Conservation (phyloP, 2,113 vertebrate species). For the Colinus virginianus region DNA sequence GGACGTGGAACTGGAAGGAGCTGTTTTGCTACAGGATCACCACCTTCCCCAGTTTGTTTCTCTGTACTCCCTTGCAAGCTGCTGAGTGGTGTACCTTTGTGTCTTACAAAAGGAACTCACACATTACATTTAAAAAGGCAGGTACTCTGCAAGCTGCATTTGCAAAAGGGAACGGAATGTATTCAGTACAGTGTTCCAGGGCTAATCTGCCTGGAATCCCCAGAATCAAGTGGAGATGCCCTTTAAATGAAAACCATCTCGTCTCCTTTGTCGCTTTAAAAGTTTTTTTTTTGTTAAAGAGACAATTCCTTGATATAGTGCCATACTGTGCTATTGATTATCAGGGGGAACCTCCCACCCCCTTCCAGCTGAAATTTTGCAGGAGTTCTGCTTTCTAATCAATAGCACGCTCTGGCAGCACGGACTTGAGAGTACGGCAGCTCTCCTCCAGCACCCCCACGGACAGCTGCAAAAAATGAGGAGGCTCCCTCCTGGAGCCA, state of each 20-base stretch:
- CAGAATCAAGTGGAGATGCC: slow-evolving; percentile 31
- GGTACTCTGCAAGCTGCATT: not conserved
- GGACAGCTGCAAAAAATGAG: slow-evolving; percentile 72
- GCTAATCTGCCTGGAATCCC: slow-evolving; percentile 54
- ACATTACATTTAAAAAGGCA: not conserved
- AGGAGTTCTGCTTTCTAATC: slow-evolving; percentile 63
- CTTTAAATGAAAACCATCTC: slow-evolving; percentile 67
- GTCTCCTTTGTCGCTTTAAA: slow-evolving; percentile 42
- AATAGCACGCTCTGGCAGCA: slow-evolving; percentile 31
- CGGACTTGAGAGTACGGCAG: slow-evolving; percentile 31
- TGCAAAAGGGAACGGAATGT: not conserved
- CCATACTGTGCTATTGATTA: slow-evolving; percentile 70
- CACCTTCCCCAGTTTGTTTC: not conserved
- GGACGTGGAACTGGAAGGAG: not conserved
- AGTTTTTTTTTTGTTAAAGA: slow-evolving; percentile 53
- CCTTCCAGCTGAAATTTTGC: slow-evolving; percentile 58
- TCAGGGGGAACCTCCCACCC: slow-evolving; percentile 27
- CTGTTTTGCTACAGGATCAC: not conserved
- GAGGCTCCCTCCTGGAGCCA: slow-evolving; percentile 50
- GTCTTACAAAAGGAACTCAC: not conserved
- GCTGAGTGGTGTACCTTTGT: accelerated
- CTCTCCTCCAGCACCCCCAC: slow-evolving; percentile 42
- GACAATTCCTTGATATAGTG: slow-evolving; percentile 33
- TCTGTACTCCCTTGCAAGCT: not conserved
- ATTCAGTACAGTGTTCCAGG: not conserved